Base-by-base conservation (phyloP, 2,797 vertebrate genomes). In the Anabas testudineus region DNA sequence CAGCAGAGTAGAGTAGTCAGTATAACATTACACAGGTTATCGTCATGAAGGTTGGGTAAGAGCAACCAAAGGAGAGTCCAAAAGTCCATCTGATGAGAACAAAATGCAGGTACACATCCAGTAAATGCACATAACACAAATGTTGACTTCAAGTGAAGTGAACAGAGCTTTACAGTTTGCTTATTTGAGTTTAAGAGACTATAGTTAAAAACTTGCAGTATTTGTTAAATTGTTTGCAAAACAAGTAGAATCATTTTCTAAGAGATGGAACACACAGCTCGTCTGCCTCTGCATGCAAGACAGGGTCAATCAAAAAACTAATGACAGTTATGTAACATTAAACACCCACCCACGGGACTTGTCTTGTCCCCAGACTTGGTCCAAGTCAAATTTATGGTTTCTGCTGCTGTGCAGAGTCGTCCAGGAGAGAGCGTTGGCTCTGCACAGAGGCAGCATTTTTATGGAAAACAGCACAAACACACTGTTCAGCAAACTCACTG, bases 281-380 rank as follows among this genome's bases (percentile, higher is more conserved):
- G 26, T 56, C 16, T 39, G 7, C 1, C 16, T 2, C 13, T 47
- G 0, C 7, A n/a, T 22, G 36, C 46, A n/a, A 6, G 18, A 42
- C 41, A 16, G 9, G 30, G 9, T 68, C 13, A 26, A 24, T 34
- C 45, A 16, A 43, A 47, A 26, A 13, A 60, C 46, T 53, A 56
- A 47, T 53, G 18, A 13, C 49, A 43, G 32, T 76, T 48, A 45
- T 37, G 22, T 54, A 69, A 79, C 32, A 28, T 54, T 63, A 41
- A 51, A 61, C 49, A 32, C 59, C 58, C 49, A 32, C 59, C 58
- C 22, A 1, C 1, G 48, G 52, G 30, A 56, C 19, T 46, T 14
- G 10, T 47, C 48, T 43, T 56, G 55, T 62, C 12, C 41, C 36
- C 36, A 1, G 14, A 16, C 30, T 65, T 39, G 4, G 37, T 19